Evolutionary conservation across 1,140 invertebrate species (phyloP).

Genomic region (Drosophila pandora): DNA sequence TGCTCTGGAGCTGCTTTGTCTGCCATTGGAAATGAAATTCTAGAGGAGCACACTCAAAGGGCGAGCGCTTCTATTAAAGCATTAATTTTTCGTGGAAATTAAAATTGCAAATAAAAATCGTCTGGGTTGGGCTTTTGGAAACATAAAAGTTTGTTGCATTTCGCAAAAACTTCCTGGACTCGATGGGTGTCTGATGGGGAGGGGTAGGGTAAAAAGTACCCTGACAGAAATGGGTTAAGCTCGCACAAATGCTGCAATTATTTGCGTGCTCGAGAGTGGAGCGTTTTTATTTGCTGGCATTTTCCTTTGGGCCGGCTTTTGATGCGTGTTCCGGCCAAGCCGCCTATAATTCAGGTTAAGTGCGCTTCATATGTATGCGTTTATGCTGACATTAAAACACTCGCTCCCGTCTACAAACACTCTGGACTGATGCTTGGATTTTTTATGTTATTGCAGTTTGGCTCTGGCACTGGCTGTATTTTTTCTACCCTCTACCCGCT

Average conservation of each 20-base stretch:
- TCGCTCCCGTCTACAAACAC: neutral
- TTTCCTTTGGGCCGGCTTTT: slow-evolving; percentile 9
- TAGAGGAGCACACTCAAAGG: slow-evolving; percentile 10
- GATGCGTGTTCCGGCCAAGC: slow-evolving; percentile 48
- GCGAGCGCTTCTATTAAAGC: neutral
- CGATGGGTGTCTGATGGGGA: slow-evolving; percentile 10
- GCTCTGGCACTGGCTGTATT: neutral
- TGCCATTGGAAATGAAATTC: slow-evolving; percentile 66
- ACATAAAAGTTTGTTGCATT: slow-evolving; percentile 16
- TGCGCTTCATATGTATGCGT: slow-evolving; percentile 73
- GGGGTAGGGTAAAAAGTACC: slow-evolving; percentile 8
- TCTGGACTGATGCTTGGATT: slow-evolving; percentile 13
- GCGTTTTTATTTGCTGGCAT: slow-evolving; percentile 51
- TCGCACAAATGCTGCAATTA: slow-evolving; percentile 74
- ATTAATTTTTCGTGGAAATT: neutral
- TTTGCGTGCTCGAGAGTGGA: slow-evolving; percentile 65
- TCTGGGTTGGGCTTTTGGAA: slow-evolving; percentile 28
- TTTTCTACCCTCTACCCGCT: neutral
- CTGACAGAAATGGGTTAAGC: slow-evolving; percentile 74
- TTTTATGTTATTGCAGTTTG: slow-evolving; percentile 6
- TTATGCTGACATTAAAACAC: slow-evolving; percentile 79
- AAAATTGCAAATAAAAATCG: slow-evolving; percentile 5
- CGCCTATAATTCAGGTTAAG: slow-evolving; percentile 72
- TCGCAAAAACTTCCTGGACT: slow-evolving; percentile 15
- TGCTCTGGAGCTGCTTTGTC: slow-evolving; percentile 48